Conservation (phyloP, 2,888 invertebrate genomes). For the Odontocolon sp. region DNA sequence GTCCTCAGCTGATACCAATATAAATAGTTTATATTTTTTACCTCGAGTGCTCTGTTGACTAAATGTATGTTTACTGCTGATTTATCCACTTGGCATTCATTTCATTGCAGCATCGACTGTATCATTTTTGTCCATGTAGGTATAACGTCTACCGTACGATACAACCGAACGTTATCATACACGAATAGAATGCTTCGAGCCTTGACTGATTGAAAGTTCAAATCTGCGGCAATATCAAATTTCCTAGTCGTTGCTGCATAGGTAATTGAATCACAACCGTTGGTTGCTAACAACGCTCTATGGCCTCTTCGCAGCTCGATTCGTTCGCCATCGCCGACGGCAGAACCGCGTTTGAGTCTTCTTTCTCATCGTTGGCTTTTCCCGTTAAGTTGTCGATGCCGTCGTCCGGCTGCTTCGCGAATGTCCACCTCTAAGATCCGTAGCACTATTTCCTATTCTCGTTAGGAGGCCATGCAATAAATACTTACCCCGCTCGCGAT, state of each 20-base stretch:
- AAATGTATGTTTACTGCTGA: too few relatives aligned
- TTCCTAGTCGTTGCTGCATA: background rate
- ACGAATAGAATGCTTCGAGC: too few relatives aligned
- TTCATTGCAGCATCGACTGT: too few relatives aligned
- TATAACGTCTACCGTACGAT: too few relatives aligned
- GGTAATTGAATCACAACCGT: slow-evolving; percentile 43
- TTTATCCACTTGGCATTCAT: too few relatives aligned
- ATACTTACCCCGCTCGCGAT: slow-evolving; percentile 5
- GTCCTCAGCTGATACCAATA: too few relatives aligned
- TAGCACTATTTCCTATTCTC: slow-evolving; percentile 10
- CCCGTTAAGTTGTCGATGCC: background rate
- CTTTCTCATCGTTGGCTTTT: slow-evolving; percentile 16
- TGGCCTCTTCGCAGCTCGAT: slow-evolving; percentile 33
- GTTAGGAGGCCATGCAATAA: slow-evolving; percentile 22
- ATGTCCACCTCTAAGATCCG: background rate
- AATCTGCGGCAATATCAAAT: slow-evolving; percentile 8
- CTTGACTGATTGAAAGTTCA: background rate
- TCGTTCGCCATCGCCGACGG: slow-evolving; percentile 1
- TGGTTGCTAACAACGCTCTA: background rate
- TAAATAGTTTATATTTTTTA: too few relatives aligned
- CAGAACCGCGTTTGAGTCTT: background rate
- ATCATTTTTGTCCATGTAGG: too few relatives aligned
- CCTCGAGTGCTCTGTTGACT: too few relatives aligned
- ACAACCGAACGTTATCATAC: too few relatives aligned
- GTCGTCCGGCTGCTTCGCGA: background rate